Conservation (phyloP, 37 sponge, comb jelly and placozoan genomes). For the Agelas oroides region DNA sequence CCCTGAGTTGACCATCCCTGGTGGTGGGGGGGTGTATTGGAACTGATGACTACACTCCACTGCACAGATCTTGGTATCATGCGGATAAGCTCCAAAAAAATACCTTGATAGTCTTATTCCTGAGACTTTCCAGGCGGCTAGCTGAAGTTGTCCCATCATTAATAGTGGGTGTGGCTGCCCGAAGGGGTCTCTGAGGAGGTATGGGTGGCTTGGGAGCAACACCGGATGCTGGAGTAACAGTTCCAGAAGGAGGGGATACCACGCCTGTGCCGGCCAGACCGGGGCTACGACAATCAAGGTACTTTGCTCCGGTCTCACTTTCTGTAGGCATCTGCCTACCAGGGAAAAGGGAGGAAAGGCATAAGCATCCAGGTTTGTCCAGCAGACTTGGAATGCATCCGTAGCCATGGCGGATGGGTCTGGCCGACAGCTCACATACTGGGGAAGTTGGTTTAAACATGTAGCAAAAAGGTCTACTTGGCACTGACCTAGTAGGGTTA, state of each 20-base stretch:
- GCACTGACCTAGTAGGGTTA: constrained; percentile 12
- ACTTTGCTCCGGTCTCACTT: constrained; percentile 10
- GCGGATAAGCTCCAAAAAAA: constrained; percentile 16
- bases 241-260: constrained; percentile 59
- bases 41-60: too few species aligned
- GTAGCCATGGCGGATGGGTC: constrained; percentile 52
- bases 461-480: constrained; percentile 57
- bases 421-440: constrained; percentile 46
- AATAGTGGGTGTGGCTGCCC: constrained; percentile 10
- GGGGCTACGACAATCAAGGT: constrained; percentile 46
- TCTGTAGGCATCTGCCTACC: constrained; percentile 55
- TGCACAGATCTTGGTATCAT: not conserved
- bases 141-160: not conserved
- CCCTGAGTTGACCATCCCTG: too few species aligned
- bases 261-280: constrained; percentile 38
- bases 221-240: constrained; percentile 14
- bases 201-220: constrained; percentile 1
- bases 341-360: constrained; percentile 72
- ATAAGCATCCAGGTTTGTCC: constrained; percentile 33
- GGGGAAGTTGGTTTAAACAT: constrained; percentile 10
- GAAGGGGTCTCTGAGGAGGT: constrained; percentile 44
- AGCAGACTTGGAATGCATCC: constrained; percentile 37
- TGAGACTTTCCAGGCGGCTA: constrained; percentile 74
- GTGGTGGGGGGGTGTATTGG: too few species aligned
- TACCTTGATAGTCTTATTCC: constrained; percentile 35